These are phyloP conservation scores for Prolemur simus DNA, from an alignment of 2,113 vertebrate genomes.

Conservation along the genomic window DNA sequence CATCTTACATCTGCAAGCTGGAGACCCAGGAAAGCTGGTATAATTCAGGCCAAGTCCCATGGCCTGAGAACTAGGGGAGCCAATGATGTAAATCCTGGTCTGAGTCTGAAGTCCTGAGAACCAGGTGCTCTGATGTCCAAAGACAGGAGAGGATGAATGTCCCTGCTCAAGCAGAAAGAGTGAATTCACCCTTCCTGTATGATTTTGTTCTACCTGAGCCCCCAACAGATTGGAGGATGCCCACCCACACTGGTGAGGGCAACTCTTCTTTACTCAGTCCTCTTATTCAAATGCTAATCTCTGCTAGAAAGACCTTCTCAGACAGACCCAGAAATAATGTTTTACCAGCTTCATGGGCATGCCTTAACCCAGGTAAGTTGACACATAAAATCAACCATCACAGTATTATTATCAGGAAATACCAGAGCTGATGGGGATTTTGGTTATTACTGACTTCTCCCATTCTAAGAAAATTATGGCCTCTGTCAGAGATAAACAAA, in stretches of 20 bases:
- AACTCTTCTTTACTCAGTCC: background rate
- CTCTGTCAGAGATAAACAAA: background rate
- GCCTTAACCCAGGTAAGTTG: too few species aligned
- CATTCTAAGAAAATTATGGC: rapidly evolving
- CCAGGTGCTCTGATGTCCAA: background rate
- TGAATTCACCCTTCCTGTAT: background rate
- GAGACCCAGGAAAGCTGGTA: background rate
- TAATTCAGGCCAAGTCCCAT: background rate
- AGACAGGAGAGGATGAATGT: background rate
- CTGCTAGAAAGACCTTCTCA: background rate
- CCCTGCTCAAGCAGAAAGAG: background rate
- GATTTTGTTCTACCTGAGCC: background rate
- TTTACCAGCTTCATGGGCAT: background rate
- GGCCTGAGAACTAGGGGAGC: background rate
- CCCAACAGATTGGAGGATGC: background rate
- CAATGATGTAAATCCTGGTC: background rate
- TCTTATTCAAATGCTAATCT: background rate
- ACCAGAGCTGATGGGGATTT: background rate
- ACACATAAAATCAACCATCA: too few species aligned
- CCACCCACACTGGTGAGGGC: background rate
- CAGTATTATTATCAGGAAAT: background rate
- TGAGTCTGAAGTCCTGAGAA: background rate
- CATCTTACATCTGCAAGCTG: too few species aligned
- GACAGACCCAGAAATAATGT: background rate
- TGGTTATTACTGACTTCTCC: background rate